These are phyloP conservation scores for Mongoloraphidia duomilia DNA, from an alignment of 2,888 invertebrate species.

Conservation along the genomic window DNA sequence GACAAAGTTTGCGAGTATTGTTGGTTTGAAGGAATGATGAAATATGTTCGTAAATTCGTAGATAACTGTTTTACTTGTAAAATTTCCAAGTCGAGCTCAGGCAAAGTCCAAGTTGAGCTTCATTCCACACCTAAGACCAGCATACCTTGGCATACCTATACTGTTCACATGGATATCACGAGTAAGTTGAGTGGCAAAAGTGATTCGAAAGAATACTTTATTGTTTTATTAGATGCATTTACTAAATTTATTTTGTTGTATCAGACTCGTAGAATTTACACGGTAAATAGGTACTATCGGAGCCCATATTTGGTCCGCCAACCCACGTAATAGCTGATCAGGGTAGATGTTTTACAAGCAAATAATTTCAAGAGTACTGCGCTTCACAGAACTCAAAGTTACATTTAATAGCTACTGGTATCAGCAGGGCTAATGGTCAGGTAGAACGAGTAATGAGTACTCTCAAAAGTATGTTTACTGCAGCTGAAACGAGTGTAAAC, in stretches of 20 bases:
- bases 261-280: conserved; percentile 20
- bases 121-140: conserved; percentile 21
- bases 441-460: conserved; percentile 17
- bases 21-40: conserved; percentile 15
- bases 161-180: conserved; percentile 19
- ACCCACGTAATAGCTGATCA: conserved; percentile 11
- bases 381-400: conserved; percentile 9
- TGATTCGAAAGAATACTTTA: conserved; percentile 18
- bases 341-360: conserved; percentile 12
- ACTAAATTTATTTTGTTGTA: conserved; percentile 16
- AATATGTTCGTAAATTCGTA: conserved; percentile 12
- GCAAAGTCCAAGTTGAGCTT: conserved; percentile 17
- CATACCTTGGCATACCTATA: conserved; percentile 21
- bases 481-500: conserved; percentile 13
- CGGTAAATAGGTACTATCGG: conserved; percentile 6
- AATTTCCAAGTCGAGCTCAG: conserved; percentile 11
- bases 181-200: conserved; percentile 19
- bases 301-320: conserved; percentile 9
- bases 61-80: conserved; percentile 10
- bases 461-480: conserved; percentile 16
- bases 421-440: conserved; percentile 18
- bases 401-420: conserved; percentile 18
- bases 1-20: conserved; percentile 13
- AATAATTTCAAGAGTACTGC: conserved; percentile 13
- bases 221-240: conserved; percentile 18